Evolutionary conservation across 37 sponge, comb jelly and placozoan species (phyloP).

Genomic region (Oscarella lobularis): DNA sequence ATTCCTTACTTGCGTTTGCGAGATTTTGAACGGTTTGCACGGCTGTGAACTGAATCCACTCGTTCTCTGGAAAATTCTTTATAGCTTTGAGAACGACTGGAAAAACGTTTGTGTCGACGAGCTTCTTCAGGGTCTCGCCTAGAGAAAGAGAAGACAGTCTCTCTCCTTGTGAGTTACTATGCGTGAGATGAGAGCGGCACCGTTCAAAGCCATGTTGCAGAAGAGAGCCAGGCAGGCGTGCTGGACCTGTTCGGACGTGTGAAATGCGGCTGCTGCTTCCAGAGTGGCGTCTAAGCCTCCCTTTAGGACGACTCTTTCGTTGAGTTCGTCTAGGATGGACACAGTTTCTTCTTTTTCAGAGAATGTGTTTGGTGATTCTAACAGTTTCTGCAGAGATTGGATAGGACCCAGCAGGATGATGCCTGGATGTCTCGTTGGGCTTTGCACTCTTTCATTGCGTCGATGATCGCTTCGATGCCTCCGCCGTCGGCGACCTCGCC

Average conservation of each 20-base stretch:
- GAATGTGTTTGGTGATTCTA: no score
- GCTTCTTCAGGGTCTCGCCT: neutral
- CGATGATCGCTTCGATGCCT: neutral
- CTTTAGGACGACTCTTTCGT: neutral
- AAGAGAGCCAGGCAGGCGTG: neutral
- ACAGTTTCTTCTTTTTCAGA: no score
- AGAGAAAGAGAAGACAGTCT: no score
- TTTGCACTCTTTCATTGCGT: neutral
- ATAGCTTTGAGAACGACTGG: neutral
- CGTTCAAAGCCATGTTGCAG: neutral
- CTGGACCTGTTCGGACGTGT: neutral
- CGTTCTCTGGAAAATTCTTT: neutral
- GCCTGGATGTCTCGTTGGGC: neutral
- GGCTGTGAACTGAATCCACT: conserved; percentile 9
- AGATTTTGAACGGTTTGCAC: neutral
- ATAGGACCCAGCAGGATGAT: neutral
- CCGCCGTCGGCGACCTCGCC: neutral
- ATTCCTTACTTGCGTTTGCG: neutral
- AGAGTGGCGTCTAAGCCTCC: neutral
- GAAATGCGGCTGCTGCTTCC: neutral
- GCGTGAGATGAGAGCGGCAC: no score
- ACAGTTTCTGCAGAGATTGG: conserved; percentile 4
- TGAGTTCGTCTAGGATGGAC: neutral
- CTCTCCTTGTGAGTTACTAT: no score
- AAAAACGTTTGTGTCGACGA: neutral